These are phyloP conservation scores for Lamellibrachia satsuma DNA, from an alignment of 2,888 invertebrate genomes.

Conservation along the genomic window DNA sequence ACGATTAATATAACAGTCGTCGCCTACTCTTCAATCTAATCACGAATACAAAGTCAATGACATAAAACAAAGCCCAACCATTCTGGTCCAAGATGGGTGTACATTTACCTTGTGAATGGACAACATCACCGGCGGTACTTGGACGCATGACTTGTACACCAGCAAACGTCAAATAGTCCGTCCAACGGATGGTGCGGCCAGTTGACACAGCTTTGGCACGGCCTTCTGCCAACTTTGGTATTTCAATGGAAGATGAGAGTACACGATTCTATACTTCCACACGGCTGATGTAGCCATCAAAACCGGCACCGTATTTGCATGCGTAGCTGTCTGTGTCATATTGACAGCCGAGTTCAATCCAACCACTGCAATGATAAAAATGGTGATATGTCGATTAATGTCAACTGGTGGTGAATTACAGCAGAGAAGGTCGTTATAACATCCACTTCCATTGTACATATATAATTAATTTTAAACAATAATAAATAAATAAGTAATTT, in stretches of 20 bases:
- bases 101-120: background rate
- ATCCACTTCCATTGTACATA: background rate
- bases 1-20: background rate
- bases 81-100: background rate
- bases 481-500: too few species aligned
- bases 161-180: background rate
- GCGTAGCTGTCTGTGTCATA: background rate
- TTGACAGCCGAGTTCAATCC: constrained; percentile 21
- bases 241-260: background rate
- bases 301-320: background rate
- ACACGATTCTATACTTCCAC: constrained; percentile 22
- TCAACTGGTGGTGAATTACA: background rate
- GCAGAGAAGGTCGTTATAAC: background rate
- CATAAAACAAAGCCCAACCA: background rate
- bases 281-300: constrained; percentile 23
- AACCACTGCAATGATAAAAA: constrained; percentile 14
- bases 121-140: background rate
- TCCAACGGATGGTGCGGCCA: constrained; percentile 18
- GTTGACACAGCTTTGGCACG: background rate
- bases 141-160: background rate
- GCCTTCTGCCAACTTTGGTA: constrained; percentile 7
- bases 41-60: background rate
- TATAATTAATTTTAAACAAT: too few species aligned
- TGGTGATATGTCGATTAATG: background rate
- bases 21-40: background rate